phyloP scores from a whole-genome alignment of 2,888 invertebrate species.

The Silvanus unidentatus region DNA sequence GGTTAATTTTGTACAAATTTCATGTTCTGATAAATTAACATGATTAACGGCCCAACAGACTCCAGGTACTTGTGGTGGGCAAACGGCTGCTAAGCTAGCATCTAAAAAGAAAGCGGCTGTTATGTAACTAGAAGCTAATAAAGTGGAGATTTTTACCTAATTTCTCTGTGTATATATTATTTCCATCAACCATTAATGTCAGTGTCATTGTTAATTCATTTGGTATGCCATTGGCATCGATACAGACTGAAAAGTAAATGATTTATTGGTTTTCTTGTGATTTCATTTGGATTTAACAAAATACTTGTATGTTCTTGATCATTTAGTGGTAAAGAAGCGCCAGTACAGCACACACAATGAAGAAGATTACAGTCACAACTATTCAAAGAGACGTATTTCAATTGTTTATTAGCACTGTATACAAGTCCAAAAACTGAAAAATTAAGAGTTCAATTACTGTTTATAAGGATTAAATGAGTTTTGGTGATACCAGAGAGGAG shows the following conservation, averaged over 20 bases:
- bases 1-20: conserved; percentile 23
- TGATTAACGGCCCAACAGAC: conserved; percentile 24
- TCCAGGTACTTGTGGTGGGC: conserved; percentile 16
- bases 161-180: not conserved
- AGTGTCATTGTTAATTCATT: not conserved
- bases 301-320: too few relatives aligned
- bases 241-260: not conserved
- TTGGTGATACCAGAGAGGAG: too few relatives aligned
- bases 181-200: not conserved
- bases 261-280: too few relatives aligned
- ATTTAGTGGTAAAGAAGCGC: too few relatives aligned
- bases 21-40: conserved; percentile 18
- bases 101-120: conserved; percentile 18
- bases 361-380: too few relatives aligned
- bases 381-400: too few relatives aligned
- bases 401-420: too few relatives aligned
- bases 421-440: too few relatives aligned
- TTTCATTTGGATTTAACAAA: too few relatives aligned
- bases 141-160: conserved; percentile 2
- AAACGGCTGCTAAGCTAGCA: conserved; percentile 23
- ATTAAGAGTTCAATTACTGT: too few relatives aligned
- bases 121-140: not conserved
- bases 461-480: too few relatives aligned
- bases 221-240: not conserved
- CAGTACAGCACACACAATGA: too few relatives aligned